Conservation (phyloP, 2,113 vertebrate genomes). For the Mellivora capensis region DNA sequence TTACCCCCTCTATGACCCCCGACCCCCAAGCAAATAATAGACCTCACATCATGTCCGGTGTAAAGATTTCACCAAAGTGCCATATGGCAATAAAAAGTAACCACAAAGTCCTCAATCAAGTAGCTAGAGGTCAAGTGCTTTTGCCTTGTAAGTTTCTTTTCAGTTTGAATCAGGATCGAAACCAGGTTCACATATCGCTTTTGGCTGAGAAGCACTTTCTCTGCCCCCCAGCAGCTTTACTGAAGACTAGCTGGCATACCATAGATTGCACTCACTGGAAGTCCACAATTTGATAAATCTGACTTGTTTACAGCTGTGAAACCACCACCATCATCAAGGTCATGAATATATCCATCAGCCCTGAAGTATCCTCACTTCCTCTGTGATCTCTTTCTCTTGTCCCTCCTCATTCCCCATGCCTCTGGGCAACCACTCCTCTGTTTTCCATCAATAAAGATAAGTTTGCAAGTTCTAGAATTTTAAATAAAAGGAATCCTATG, state of each 20-base stretch:
- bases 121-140: neutral
- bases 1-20: rapidly evolving
- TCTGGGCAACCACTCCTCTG: neutral
- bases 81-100: neutral
- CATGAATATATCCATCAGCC: neutral
- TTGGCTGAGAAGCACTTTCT: neutral
- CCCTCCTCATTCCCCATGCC: neutral
- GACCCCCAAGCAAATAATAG: neutral
- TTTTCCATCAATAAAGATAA: neutral
- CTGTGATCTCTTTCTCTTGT: neutral
- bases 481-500: neutral
- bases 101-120: neutral
- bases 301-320: neutral
- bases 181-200: neutral
- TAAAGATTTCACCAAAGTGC: neutral
- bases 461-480: neutral
- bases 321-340: neutral
- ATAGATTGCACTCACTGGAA: neutral
- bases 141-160: neutral
- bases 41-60: no score
- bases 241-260: neutral
- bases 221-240: neutral
- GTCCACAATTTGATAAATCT: neutral
- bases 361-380: no score
- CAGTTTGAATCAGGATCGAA: neutral